Conservation (phyloP, 2,888 invertebrate species). For the Ichneumon xanthorius region DNA sequence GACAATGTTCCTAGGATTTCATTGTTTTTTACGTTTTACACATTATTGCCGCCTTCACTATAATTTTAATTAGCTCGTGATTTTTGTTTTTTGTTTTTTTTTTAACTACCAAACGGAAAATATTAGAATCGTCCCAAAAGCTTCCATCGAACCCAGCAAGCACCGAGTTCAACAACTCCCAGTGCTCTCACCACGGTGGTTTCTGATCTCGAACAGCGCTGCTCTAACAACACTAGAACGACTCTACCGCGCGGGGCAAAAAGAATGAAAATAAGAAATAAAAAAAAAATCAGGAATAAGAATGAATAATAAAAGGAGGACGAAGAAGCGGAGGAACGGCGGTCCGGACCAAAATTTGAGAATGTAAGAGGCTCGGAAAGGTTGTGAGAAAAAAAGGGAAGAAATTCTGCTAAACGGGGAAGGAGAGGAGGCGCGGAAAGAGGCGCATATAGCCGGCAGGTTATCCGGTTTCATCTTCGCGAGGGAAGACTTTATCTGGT, state of each 20-base stretch:
- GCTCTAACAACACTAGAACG: background rate
- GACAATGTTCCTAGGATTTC: background rate
- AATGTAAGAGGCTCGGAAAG: conserved; percentile 8
- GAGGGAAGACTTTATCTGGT: conserved; percentile 74
- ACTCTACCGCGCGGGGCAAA: background rate
- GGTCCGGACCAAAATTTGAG: conserved; percentile 30
- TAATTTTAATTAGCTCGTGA: no score
- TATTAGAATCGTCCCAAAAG: background rate
- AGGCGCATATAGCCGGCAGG: conserved; percentile 59
- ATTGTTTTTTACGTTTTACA: no score
- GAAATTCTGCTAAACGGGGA: conserved; percentile 64
- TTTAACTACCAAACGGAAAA: background rate
- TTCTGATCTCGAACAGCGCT: conserved; percentile 17
- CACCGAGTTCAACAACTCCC: conserved; percentile 57
- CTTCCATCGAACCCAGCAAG: conserved; percentile 53
- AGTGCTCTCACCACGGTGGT: conserved; percentile 22
- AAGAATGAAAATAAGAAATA: background rate
- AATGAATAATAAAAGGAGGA: conserved; percentile 1
- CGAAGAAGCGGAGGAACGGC: conserved; percentile 3
- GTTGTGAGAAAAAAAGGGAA: background rate
- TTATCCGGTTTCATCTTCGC: conserved; percentile 79
- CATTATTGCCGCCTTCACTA: background rate
- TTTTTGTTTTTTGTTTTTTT: no score
- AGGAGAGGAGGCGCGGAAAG: conserved; percentile 61
- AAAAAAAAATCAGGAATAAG: conserved; percentile 1